Conservation (phyloP, 64 coral and sea anemone species). For the Stichodactyla helianthus region DNA sequence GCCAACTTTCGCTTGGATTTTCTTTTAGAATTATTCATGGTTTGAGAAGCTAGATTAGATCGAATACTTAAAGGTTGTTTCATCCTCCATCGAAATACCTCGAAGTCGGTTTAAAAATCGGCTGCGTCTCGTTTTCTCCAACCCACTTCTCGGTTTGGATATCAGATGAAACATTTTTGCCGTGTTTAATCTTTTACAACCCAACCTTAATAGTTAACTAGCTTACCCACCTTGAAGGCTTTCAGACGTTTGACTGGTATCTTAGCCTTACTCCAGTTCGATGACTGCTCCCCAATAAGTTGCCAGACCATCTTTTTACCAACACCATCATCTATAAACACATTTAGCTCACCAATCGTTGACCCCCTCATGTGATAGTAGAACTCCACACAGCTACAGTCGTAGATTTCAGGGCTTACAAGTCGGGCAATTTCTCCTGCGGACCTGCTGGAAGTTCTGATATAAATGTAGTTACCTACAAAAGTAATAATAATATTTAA, state of each 20-base stretch:
- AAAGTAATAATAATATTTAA: neutral
- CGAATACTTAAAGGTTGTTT: no score
- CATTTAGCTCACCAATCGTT: constrained; percentile 28
- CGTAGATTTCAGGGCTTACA: constrained; percentile 21
- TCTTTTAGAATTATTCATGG: no score
- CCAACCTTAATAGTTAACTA: no score
- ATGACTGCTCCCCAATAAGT: constrained; percentile 32
- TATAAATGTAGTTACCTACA: neutral
- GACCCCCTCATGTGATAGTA: constrained; percentile 41
- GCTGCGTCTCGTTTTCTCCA: no score
- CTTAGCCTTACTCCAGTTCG: constrained; percentile 6
- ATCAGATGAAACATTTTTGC: no score
- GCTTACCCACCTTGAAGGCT: constrained; percentile 15
- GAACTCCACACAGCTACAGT: constrained; percentile 22
- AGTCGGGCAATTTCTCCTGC: constrained; percentile 24
- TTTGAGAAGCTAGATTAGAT: no score
- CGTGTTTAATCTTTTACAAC: no score
- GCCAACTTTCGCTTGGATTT: no score
- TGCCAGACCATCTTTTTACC: constrained; percentile 20
- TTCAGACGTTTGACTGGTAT: neutral
- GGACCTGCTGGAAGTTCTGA: neutral
- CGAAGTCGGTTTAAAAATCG: no score
- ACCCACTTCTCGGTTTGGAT: no score
- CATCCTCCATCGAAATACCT: no score
- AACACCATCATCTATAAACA: constrained; percentile 10